Base-by-base conservation (phyloP, 2,888 invertebrate genomes). In the Aspidiotus destructor region DNA sequence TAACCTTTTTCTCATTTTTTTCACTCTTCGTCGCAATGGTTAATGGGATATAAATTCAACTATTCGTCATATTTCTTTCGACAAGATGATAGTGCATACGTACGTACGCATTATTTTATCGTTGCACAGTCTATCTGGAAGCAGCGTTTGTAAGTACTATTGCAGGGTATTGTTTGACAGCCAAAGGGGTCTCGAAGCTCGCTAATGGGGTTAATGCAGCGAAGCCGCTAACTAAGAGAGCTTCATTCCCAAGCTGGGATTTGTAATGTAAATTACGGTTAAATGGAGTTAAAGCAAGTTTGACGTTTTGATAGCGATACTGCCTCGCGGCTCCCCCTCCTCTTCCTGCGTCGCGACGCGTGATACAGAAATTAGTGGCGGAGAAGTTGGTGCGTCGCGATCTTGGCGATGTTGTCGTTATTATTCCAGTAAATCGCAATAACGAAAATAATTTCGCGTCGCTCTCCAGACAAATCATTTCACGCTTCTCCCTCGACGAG, bases 121-220 rank as follows among this genome's bases (percentile, higher is more conserved):
- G 28, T 28, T 5, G 28, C 5, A 5, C 28, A 28, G 28, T 28
- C 28, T 28, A 28, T 28, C 28, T 28, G 28, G 28, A 28, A 28
- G 28, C 28, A 28, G 5, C 28, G 28, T 28, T 5, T 5, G 28
- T 28, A 28, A 28, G 28, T 28, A 28, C 28, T 5, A 28, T 28
- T 28, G 2, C 28, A 28, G 28, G 5, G 28, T 28, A 28, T 28
- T 28, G 28, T 58, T 65, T 65, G 65, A 65, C 65, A 65, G 65
- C 48, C 58, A 40, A 65, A 65, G 65, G 58, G 54, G 65, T 65
- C 65, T 65, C 65, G 41, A 10, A 11, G 16, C 57, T 42, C 9
- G 48, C 57, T 65, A 65, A 65, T 65, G 65, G 65, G 65, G 65
- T 65, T 65, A 65, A 65, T 65, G 65, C 65, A 65, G 65, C 58